Percentiles rank a stretch among this genome's conserved stretches.
Conservation (phyloP, 2,113 vertebrate genomes). For the Petaurus breviceps region DNA sequence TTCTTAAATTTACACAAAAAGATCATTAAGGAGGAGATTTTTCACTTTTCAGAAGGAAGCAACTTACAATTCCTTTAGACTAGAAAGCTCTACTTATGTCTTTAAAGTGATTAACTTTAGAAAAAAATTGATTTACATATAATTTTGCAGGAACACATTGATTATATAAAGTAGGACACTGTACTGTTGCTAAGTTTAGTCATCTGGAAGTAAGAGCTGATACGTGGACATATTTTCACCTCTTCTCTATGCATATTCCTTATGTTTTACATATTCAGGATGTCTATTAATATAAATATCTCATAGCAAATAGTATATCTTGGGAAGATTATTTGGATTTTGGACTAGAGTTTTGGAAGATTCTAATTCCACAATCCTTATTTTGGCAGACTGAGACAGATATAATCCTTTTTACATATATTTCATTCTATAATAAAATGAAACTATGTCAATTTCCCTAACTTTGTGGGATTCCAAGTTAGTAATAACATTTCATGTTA, state of each 20-base stretch:
- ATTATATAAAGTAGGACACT: background rate
- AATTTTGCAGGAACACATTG: background rate
- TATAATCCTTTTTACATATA: constrained; percentile 13
- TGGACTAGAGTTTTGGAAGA: constrained; percentile 1
- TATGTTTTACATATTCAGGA: constrained; percentile 38
- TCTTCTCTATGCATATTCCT: constrained; percentile 32
- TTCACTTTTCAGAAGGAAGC: background rate
- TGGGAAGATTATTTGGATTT: constrained; percentile 2
- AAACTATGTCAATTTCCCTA: constrained; percentile 5
- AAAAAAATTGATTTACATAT: background rate
- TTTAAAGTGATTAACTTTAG: constrained; percentile 1
- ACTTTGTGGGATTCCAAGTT: background rate
- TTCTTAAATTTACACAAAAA: background rate
- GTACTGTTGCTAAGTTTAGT: background rate
- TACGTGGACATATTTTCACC: constrained; percentile 18
- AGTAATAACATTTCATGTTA: background rate
- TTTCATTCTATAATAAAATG: background rate
- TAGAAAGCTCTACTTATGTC: background rate
- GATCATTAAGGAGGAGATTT: background rate
- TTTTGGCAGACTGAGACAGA: background rate
- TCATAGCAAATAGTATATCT: constrained; percentile 8
- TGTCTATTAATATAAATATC: constrained; percentile 39
- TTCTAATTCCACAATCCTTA: background rate
- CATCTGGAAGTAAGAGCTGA: background rate
- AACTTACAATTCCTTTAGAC: background rate